Evolutionary conservation across 2,888 invertebrate species (phyloP).

Genomic region (Sepiola atlantica): DNA sequence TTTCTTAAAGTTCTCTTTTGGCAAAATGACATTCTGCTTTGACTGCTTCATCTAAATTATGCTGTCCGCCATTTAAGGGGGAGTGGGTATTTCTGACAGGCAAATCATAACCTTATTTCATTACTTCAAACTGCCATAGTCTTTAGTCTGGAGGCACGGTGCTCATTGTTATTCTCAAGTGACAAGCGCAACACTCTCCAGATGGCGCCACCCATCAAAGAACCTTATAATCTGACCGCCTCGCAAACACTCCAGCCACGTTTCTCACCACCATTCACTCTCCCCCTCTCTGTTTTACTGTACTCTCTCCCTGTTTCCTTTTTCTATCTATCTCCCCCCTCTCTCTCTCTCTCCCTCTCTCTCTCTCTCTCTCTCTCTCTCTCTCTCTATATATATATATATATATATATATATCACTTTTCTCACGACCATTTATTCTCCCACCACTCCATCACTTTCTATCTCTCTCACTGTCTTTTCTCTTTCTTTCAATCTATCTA

Average conservation of each 20-base stretch:
- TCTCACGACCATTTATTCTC: no score
- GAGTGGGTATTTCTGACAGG: background rate
- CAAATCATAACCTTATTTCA: constrained; percentile 32
- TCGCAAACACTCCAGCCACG: constrained; percentile 4
- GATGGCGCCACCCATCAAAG: constrained; percentile 32
- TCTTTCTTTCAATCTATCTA: no score
- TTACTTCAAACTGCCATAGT: background rate
- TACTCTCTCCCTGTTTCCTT: no score
- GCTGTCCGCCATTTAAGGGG: background rate
- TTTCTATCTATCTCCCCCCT: no score
- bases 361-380: no score
- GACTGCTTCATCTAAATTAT: constrained; percentile 8
- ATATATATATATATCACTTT: no score
- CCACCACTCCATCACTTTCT: no score
- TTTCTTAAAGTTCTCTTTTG: background rate
- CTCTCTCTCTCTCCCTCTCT: no score
- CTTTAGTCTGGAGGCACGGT: constrained; percentile 3
- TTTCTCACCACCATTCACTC: background rate
- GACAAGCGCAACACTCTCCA: background rate
- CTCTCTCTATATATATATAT: no score
- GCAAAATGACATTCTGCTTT: background rate
- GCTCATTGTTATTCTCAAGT: background rate
- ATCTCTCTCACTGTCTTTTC: no score
- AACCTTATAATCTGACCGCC: background rate
- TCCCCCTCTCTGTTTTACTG: no score